phyloP scores from a whole-genome alignment of 2,888 invertebrate genomes.

The Tenthredo scrophulariae region DNA sequence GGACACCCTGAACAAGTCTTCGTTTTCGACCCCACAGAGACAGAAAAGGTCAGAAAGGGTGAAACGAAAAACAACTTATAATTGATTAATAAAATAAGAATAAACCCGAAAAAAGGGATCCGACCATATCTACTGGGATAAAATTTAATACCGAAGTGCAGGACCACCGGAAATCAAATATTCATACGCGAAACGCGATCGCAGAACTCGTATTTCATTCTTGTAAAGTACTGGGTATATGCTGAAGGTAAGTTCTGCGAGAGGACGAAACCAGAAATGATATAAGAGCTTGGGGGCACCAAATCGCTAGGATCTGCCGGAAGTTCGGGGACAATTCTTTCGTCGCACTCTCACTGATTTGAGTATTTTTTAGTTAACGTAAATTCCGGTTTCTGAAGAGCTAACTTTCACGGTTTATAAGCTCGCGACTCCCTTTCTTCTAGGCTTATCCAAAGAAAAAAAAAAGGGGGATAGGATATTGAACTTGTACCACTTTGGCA shows the following conservation, averaged over 20 bases:
- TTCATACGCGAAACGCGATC: not conserved
- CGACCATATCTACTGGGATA: not conserved
- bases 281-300: not conserved
- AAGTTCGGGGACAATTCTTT: constrained; percentile 20
- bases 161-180: constrained; percentile 13
- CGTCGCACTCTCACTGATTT: not conserved
- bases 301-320: not conserved
- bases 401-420: not conserved
- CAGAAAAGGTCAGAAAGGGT: constrained; percentile 48
- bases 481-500: not conserved
- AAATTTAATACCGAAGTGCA: constrained; percentile 21
- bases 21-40: constrained; percentile 51
- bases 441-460: not conserved
- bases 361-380: not conserved
- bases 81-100: constrained; percentile 10
- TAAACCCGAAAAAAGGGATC: not conserved
- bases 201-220: constrained; percentile 9
- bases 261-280: not conserved
- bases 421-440: not conserved
- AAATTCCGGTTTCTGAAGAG: not conserved
- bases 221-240: not conserved
- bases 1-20: constrained; percentile 49
- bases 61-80: constrained; percentile 5
- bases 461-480: not conserved
- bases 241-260: not conserved